Evolutionary conservation across 2,888 invertebrate genomes (phyloP).

Genomic region (Cataglyphis altisquamis): DNA sequence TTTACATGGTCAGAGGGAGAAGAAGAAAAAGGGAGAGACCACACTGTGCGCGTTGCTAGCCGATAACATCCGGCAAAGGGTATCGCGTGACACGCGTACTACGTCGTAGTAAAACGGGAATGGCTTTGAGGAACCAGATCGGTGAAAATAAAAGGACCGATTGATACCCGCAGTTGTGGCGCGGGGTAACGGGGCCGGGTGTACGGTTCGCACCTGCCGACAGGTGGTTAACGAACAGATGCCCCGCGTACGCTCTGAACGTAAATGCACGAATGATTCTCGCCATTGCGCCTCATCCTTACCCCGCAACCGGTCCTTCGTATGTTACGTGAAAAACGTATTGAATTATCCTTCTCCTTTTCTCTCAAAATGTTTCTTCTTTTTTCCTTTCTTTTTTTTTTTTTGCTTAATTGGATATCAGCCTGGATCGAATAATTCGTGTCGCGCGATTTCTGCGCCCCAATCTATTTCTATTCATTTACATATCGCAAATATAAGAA

Average conservation of each 20-base stretch:
- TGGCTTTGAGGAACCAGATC: slow-evolving; percentile 70
- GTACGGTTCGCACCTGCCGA: slow-evolving; percentile 83
- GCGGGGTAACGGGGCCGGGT: slow-evolving; percentile 72
- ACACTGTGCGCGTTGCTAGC: slow-evolving; percentile 37
- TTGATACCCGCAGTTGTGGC: slow-evolving; percentile 76
- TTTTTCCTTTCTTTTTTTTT: slow-evolving; percentile 9
- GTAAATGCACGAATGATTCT: slow-evolving; percentile 47
- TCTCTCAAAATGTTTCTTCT: slow-evolving; percentile 16
- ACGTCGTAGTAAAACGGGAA: slow-evolving; percentile 81
- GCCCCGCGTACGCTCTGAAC: slow-evolving; percentile 63
- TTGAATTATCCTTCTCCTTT: slow-evolving; percentile 31
- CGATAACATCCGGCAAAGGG: slow-evolving; percentile 70
- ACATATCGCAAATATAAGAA: neutral
- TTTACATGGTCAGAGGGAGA: slow-evolving; percentile 40
- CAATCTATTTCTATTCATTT: neutral
- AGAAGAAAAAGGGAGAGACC: slow-evolving; percentile 21
- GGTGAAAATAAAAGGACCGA: slow-evolving; percentile 80
- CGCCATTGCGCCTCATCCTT: neutral
- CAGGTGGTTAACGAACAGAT: slow-evolving; percentile 83
- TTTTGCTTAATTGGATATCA: slow-evolving; percentile 32
- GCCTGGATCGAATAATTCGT: slow-evolving; percentile 17
- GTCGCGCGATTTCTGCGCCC: neutral
- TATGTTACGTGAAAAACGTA: neutral
- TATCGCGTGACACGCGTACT: slow-evolving; percentile 68
- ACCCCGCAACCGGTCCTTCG: slow-evolving; percentile 16